phyloP scores from a whole-genome alignment of 2,888 invertebrate species.

The Phengaris alcon region DNA sequence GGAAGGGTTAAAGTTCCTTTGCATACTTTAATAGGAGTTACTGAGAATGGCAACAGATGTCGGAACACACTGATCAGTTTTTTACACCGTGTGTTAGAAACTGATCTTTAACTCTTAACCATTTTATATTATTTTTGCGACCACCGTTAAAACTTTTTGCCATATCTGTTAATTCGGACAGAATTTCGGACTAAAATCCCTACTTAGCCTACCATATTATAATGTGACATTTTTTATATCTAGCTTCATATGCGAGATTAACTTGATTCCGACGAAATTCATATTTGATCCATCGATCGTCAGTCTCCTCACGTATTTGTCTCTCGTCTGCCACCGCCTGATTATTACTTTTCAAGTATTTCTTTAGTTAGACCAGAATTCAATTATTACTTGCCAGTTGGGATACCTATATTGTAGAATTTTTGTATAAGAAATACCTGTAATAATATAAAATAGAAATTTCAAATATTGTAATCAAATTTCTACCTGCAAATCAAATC shows the following conservation, averaged over 20 bases:
- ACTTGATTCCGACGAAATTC: slow-evolving; percentile 56
- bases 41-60: too few species aligned
- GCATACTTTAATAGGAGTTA: too few species aligned
- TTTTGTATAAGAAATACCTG: too few species aligned
- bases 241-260: slow-evolving; percentile 52
- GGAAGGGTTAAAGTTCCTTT: too few species aligned
- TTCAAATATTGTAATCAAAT: too few species aligned
- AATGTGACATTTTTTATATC: slow-evolving; percentile 22
- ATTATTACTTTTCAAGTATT: slow-evolving; percentile 70
- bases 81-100: too few species aligned
- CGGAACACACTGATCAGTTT: too few species aligned
- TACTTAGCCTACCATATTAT: background rate
- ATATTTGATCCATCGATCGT: slow-evolving; percentile 41
- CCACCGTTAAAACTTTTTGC: background rate
- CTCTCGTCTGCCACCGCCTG: slow-evolving; percentile 66
- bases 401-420: too few species aligned
- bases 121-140: background rate
- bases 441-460: too few species aligned
- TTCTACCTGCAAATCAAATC: too few species aligned
- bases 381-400: slow-evolving; percentile 6
- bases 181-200: background rate
- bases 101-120: background rate
- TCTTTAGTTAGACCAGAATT: slow-evolving; percentile 37
- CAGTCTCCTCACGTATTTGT: slow-evolving; percentile 67
- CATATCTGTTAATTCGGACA: background rate